Evolutionary conservation across 2,797 vertebrate species (phyloP).

Genomic region (Notamacropus eugenii): DNA sequence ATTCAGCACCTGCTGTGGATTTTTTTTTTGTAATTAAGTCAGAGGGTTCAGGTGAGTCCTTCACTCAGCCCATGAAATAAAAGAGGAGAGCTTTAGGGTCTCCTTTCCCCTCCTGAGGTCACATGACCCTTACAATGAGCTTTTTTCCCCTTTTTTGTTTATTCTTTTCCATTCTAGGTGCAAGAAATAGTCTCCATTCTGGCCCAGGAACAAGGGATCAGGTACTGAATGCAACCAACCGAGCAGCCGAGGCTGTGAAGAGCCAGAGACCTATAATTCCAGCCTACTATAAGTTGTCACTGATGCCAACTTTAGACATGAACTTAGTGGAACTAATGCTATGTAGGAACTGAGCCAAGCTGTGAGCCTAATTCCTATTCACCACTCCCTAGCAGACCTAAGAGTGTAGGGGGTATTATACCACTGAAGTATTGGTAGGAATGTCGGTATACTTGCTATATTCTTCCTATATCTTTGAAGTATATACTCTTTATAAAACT

Average conservation of each 20-base stretch:
- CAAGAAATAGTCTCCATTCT: background rate
- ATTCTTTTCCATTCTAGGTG: background rate
- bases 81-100: background rate
- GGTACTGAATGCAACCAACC: background rate
- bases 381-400: background rate
- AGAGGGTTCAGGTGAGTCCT: background rate
- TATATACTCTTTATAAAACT: background rate
- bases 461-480: background rate
- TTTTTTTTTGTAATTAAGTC: background rate
- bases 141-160: background rate
- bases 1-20: background rate
- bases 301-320: background rate
- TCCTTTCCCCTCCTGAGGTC: background rate
- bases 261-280: background rate
- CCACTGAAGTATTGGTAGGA: background rate
- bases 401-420: background rate
- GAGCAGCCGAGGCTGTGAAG: background rate
- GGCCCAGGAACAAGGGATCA: background rate
- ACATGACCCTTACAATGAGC: background rate
- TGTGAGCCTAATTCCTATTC: background rate
- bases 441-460: background rate
- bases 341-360: background rate
- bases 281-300: background rate
- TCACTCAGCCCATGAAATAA: background rate
- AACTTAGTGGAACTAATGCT: background rate